These are phyloP conservation scores for Drosophila azteca DNA, from an alignment of 1,140 invertebrate genomes.

Conservation along the genomic window DNA sequence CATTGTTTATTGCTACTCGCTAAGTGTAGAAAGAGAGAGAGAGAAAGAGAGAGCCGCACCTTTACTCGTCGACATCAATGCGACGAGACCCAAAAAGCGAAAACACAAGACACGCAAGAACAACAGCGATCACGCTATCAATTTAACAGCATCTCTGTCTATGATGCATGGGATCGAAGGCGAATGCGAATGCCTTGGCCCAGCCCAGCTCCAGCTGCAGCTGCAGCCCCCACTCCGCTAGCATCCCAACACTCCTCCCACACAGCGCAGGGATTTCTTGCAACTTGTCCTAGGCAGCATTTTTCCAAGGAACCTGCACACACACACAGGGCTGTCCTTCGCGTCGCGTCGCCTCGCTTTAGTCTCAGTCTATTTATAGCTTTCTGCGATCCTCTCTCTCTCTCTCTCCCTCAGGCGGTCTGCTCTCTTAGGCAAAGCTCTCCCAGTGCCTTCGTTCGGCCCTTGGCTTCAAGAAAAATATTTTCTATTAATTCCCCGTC, in stretches of 20 bases:
- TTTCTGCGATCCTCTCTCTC: conserved; percentile 31
- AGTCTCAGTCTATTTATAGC: conserved; percentile 64
- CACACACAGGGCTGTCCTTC: conserved; percentile 21
- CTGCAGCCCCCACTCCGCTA: conserved; percentile 15
- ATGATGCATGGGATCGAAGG: conserved; percentile 67
- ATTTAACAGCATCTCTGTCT: conserved; percentile 81
- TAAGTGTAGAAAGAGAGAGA: too few species aligned
- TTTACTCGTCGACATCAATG: conserved; percentile 11
- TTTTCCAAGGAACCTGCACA: conserved; percentile 77
- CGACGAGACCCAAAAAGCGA: conserved; percentile 8
- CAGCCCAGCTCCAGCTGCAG: not conserved
- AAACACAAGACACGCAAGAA: conserved; percentile 56
- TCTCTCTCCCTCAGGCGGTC: conserved; percentile 39
- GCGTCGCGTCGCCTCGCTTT: too few species aligned
- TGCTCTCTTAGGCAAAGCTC: conserved; percentile 44
- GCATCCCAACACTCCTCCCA: conserved; percentile 18
- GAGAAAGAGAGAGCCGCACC: conserved; percentile 45
- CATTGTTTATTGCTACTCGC: too few species aligned
- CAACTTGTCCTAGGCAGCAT: conserved; percentile 55
- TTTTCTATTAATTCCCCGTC: conserved; percentile 41
- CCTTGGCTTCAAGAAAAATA: conserved; percentile 37
- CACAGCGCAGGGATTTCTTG: conserved; percentile 22
- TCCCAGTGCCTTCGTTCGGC: conserved; percentile 8
- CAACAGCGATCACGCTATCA: conserved; percentile 67
- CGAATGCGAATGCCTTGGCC: conserved; percentile 33